Conservation (phyloP, 1,140 invertebrate genomes). For the Camponotus vicinus region DNA sequence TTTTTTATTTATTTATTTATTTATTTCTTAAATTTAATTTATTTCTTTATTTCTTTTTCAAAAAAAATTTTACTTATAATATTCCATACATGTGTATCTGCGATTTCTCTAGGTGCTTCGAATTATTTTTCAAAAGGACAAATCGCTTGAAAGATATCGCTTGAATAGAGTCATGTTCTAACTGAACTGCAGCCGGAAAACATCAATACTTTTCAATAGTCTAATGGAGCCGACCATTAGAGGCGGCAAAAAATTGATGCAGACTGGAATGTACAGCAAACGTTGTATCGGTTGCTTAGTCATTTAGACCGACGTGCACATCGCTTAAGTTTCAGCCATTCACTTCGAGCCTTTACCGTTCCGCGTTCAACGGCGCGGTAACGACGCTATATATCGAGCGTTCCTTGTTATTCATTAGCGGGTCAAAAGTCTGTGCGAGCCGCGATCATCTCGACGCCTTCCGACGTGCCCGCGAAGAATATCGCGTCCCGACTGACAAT, state of each 20-base stretch:
- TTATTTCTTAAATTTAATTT: no score
- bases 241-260: constrained; percentile 34
- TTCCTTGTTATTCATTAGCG: constrained; percentile 57
- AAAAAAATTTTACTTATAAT: no score
- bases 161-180: constrained; percentile 21
- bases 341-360: constrained; percentile 39
- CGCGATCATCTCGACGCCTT: background rate
- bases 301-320: constrained; percentile 37
- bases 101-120: background rate
- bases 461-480: background rate
- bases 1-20: no score
- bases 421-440: constrained; percentile 47
- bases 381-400: constrained; percentile 16
- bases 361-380: constrained; percentile 19
- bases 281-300: constrained; percentile 32
- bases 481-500: constrained; percentile 47
- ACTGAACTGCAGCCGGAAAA: constrained; percentile 29
- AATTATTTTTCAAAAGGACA: constrained; percentile 8
- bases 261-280: constrained; percentile 30
- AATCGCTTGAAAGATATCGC: background rate
- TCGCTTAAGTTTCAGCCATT: constrained; percentile 51
- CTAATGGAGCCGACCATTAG: constrained; percentile 41
- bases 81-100: background rate
- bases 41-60: no score
- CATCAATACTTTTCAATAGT: constrained; percentile 36